Percentiles rank a stretch among this genome's conserved stretches.
Conservation (phyloP, 1,140 invertebrate species). For the Aphelenchoides besseyi region DNA sequence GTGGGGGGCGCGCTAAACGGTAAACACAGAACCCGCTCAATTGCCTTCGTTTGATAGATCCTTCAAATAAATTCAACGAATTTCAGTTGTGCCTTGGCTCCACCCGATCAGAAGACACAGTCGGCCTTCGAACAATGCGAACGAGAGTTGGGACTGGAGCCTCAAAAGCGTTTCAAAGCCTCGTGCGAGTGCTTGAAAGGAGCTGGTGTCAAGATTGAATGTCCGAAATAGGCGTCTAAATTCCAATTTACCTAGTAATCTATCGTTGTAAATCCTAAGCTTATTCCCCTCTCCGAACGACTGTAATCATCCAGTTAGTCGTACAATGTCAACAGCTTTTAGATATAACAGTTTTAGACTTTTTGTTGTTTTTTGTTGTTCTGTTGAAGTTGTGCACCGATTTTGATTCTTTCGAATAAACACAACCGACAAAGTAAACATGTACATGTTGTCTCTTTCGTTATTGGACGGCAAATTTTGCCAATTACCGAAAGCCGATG, state of each 20-base stretch:
- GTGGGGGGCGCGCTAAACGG: not conserved
- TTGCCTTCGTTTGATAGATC: not conserved
- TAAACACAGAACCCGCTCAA: not conserved
- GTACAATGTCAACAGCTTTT: not conserved
- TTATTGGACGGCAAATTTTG: too few species aligned
- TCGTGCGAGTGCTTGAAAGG: conserved; percentile 58
- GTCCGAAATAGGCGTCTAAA: conserved; percentile 45
- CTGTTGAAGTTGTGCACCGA: not conserved
- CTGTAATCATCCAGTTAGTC: not conserved
- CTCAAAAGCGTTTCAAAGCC: conserved; percentile 48
- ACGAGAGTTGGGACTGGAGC: conserved; percentile 48
- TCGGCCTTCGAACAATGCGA: conserved; percentile 57
- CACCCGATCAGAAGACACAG: conserved; percentile 52
- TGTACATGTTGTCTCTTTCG: too few species aligned
- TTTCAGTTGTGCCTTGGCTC: conserved; percentile 58
- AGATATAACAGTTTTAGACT: conserved; percentile 1
- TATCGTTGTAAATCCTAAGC: conserved; percentile 6
- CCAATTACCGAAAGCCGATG: too few species aligned
- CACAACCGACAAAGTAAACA: too few species aligned
- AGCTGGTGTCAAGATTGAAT: conserved; percentile 54
- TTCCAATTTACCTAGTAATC: not conserved
- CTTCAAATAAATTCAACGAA: not conserved
- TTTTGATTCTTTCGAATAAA: too few species aligned
- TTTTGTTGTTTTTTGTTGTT: not conserved
- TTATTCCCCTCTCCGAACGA: too few species aligned